Percentiles rank a stretch among this genome's conserved stretches.
Conservation (phyloP, 2,888 invertebrate species). For the Chrysotoxum bicinctum region DNA sequence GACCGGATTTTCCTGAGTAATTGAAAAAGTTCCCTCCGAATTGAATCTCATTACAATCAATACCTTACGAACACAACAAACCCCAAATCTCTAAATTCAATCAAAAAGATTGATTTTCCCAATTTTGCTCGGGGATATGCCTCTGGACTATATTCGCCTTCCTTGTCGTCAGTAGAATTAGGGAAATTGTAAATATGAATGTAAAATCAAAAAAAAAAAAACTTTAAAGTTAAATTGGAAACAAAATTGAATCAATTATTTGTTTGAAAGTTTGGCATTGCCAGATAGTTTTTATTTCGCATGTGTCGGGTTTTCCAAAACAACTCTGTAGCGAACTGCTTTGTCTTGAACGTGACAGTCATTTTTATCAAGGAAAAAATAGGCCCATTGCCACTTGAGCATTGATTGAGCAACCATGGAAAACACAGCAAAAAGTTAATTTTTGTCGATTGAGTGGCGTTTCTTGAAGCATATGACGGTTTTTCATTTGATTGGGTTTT, state of each 20-base stretch:
- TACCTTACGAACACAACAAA: background rate
- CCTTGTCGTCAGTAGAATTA: background rate
- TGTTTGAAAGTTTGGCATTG: background rate
- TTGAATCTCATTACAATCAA: constrained; percentile 9
- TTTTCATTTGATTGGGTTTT: no score
- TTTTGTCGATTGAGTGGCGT: no score
- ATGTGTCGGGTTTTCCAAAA: no score
- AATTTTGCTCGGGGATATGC: background rate
- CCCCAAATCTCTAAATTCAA: constrained; percentile 38
- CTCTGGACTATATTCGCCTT: background rate
- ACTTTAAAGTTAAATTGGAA: constrained; percentile 30
- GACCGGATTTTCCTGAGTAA: constrained; percentile 27
- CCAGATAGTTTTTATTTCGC: background rate
- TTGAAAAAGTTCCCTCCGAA: constrained; percentile 28
- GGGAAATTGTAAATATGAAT: constrained; percentile 15
- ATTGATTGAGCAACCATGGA: no score
- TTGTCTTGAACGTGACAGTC: no score
- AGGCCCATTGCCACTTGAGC: no score
- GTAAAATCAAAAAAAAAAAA: background rate
- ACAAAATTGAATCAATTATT: constrained; percentile 24
- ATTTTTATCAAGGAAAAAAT: no score
- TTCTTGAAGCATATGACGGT: no score
- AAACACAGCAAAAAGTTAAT: no score
- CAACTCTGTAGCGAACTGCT: no score
- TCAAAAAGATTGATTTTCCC: constrained; percentile 36